These are phyloP conservation scores for Aphidius gifuensis DNA, from an alignment of 1,140 invertebrate species.

Conservation along the genomic window DNA sequence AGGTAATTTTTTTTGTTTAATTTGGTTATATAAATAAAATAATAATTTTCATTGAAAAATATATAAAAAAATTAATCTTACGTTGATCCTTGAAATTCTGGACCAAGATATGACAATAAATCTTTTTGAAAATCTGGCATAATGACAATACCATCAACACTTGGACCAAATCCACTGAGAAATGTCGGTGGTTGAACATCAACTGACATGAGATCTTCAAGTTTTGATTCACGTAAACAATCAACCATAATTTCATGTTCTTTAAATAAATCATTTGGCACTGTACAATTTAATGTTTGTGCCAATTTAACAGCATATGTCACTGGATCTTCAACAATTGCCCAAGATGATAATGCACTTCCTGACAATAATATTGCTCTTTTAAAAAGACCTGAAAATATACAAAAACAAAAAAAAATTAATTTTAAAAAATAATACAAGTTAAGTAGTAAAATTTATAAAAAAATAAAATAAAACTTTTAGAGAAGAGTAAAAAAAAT, in stretches of 20 bases:
- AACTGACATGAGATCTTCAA: constrained; percentile 73
- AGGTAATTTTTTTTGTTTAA: background rate
- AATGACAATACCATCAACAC: constrained; percentile 83
- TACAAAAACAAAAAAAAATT: background rate
- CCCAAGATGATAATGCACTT: constrained; percentile 91
- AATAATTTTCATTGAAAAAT: constrained; percentile 7
- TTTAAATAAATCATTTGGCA: constrained; percentile 72
- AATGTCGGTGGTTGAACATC: constrained; percentile 81
- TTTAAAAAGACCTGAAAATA: constrained; percentile 75
- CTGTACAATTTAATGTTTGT: constrained; percentile 79
- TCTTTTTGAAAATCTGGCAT: constrained; percentile 76
- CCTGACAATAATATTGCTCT: constrained; percentile 87
- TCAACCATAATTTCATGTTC: constrained; percentile 79
- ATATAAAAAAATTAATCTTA: constrained; percentile 31
- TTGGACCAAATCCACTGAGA: constrained; percentile 79
- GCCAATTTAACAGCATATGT: constrained; percentile 82
- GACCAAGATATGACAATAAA: constrained; percentile 66
- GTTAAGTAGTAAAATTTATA: too few species aligned
- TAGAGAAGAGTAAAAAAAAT: too few species aligned
- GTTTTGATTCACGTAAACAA: constrained; percentile 72
- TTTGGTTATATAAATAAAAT: background rate
- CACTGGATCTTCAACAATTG: constrained; percentile 84
- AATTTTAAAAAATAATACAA: background rate
- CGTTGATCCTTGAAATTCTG: constrained; percentile 66
- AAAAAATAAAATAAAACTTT: too few species aligned